Evolutionary conservation across 2,888 invertebrate species (phyloP), one percentile per base, ranked within the genome.

Genomic region (Tetanocera ferruginea): DNA sequence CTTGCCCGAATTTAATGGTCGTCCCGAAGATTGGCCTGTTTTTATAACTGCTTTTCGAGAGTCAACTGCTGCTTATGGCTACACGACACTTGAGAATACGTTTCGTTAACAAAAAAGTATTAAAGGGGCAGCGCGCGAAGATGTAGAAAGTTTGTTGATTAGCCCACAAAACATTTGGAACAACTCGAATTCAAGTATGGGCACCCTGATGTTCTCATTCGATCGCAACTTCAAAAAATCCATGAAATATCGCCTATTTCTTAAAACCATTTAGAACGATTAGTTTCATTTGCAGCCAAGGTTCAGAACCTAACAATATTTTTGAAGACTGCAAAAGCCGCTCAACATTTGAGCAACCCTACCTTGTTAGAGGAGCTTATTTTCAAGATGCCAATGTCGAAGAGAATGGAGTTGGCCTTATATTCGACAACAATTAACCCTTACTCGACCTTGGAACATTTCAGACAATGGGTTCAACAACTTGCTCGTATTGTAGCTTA

Each of bases 221-320:
- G n/a, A 55, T 55, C 55, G 55, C 55, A 55, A 55, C 55, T 55
- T 55, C 55, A 55, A n/a, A 55, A 55, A 3, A 28, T 17, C 3
- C 25, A 34, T 25, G 64, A 64, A 25, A 64, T 64, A 9, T n/a
- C 2, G 28, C 64, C 64, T 28, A 64, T 64, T 67, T 9, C 34
- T 37, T 43, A 43, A 43, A 43, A 67, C 43, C 37, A 28, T 31
- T 64, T 64, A 75, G 62, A 81, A 77, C 28, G 75, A 14, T 62
- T 62, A 8, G 62, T 31, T 23, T 23, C 25, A 6, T 62, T 62
- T 62, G 25, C 62, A 23, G 19, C n/a, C n/a, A n/a, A n/a, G n/a
- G n/a, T n/a, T n/a, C n/a, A n/a, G n/a, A n/a, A n/a, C n/a, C n/a
- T n/a, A 3, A 60, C 60, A 2, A 60, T 25, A 60, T 60, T 60